Conservation (phyloP, 2,888 invertebrate species). For the Carcina quercana region DNA sequence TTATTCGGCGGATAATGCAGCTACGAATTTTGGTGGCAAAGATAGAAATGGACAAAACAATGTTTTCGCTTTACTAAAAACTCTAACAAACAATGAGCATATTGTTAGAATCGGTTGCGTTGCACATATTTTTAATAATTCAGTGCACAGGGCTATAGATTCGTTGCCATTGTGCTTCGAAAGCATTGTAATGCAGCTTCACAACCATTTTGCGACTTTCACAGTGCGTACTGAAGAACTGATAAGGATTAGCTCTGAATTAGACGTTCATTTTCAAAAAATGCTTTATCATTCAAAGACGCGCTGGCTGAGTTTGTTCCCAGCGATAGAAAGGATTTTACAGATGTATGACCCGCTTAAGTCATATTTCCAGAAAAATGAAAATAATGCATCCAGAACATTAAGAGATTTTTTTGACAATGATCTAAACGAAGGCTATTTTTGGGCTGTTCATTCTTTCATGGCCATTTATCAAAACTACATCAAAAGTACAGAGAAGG, state of each 20-base stretch:
- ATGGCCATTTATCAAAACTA: slow-evolving; percentile 18
- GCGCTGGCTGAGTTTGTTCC: slow-evolving; percentile 21
- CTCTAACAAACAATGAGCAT: slow-evolving; percentile 14
- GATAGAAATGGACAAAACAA: slow-evolving; percentile 15
- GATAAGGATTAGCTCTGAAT: slow-evolving; percentile 14
- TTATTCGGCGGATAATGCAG: slow-evolving; percentile 29
- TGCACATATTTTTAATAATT: slow-evolving; percentile 23
- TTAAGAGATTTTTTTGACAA: slow-evolving; percentile 19
- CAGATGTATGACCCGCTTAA: slow-evolving; percentile 22
- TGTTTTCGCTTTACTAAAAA: slow-evolving; percentile 20
- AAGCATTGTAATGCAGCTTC: slow-evolving; percentile 14
- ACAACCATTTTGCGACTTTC: slow-evolving; percentile 19
- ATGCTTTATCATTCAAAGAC: slow-evolving; percentile 21
- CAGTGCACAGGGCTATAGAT: slow-evolving; percentile 18
- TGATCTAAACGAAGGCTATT: slow-evolving; percentile 15
- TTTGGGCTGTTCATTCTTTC: slow-evolving; percentile 15
- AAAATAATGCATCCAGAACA: slow-evolving; percentile 9
- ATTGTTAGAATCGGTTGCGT: slow-evolving; percentile 22
- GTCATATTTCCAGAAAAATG: slow-evolving; percentile 18
- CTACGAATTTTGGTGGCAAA: slow-evolving; percentile 31
- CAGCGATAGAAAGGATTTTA: slow-evolving; percentile 24
- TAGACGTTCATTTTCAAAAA: slow-evolving; percentile 19
- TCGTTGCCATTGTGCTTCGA: slow-evolving; percentile 10
- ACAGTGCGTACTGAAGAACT: slow-evolving; percentile 19
- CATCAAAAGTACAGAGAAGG: too few relatives aligned